These are phyloP conservation scores for Brachionichthys hirsutus DNA, from an alignment of 2,113 vertebrate genomes.

Conservation along the genomic window DNA sequence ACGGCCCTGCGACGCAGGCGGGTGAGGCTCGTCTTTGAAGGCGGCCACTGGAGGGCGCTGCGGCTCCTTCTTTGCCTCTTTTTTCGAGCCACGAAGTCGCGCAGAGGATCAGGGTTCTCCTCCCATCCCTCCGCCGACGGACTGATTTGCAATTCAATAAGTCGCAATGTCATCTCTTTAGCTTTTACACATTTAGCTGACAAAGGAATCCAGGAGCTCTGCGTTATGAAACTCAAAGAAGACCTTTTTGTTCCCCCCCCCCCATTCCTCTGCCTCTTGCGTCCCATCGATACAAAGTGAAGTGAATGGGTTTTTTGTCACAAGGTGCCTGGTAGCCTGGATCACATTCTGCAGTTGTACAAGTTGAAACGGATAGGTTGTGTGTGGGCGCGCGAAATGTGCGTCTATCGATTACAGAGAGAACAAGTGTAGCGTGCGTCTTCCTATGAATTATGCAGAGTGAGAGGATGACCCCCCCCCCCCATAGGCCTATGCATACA, in stretches of 20 bases:
- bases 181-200: constrained; percentile 68
- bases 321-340: constrained; percentile 16
- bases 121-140: constrained; percentile 48
- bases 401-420: constrained; percentile 66
- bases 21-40: constrained; percentile 11
- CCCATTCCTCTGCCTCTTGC: background rate
- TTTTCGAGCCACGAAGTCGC: background rate
- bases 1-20: background rate
- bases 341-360: constrained; percentile 23
- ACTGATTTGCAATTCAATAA: constrained; percentile 75
- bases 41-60: constrained; percentile 67
- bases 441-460: constrained; percentile 63
- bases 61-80: constrained; percentile 49
- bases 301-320: constrained; percentile 46
- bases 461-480: constrained; percentile 34
- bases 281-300: constrained; percentile 45
- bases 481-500: constrained; percentile 2
- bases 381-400: constrained; percentile 17
- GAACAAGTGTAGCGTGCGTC: constrained; percentile 71
- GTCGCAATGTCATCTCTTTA: constrained; percentile 71
- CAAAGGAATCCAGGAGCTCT: constrained; percentile 51
- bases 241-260: constrained; percentile 32
- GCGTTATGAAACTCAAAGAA: constrained; percentile 51
- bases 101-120: constrained; percentile 34
- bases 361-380: constrained; percentile 20